Evolutionary conservation across 2,797 vertebrate genomes (phyloP), one percentile per base, ranked within the genome.

Genomic region (Eleutherodactylus coqui): DNA sequence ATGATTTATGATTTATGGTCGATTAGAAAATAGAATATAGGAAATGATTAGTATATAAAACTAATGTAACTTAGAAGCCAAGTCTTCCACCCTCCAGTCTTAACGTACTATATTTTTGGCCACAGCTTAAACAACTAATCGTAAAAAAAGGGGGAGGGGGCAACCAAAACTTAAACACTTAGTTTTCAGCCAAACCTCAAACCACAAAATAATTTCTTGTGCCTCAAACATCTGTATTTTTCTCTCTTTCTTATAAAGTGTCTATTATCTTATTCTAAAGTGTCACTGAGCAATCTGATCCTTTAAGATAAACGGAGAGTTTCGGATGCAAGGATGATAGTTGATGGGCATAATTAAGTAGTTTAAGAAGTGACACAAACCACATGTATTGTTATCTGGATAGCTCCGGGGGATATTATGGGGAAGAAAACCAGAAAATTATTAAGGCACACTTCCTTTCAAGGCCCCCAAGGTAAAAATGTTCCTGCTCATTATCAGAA

Each of bases 61-160:
- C 21, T 38, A 36, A 24, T 77, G 32, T n/a, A 76, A 53, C 27
- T 5, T 51, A n/a, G 32, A 58, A 49, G 73, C 75, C 53, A 78
- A 85, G 32, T 70, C 2, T 8, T 72, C 7, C 72, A 58, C 62
- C 75, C 84, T 79, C 84, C 62, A 79, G 76, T 45, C 47, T 17
- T 60, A 85, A 85, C 75, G 76, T 79, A 60, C 29, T 47, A 41
- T 79, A 72, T 69, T 85, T 69, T 85, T 85, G 75, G 58, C 75
- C 41, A 21, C 51, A 62, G 53, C 83, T 77, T 51, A 69, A 53
- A n/a, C 47, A 85, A 78, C 55, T 53, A 78, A 58, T 85, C 73
- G 27, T 76, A 32, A 84, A 36, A 78, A 78, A 49, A 17, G 36
- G 67, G 36, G 64, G 32, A 34, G 21, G 67, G 67, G 67, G 67